Base-by-base conservation (phyloP, 2,888 invertebrate species). In the Candidula unifasciata region DNA sequence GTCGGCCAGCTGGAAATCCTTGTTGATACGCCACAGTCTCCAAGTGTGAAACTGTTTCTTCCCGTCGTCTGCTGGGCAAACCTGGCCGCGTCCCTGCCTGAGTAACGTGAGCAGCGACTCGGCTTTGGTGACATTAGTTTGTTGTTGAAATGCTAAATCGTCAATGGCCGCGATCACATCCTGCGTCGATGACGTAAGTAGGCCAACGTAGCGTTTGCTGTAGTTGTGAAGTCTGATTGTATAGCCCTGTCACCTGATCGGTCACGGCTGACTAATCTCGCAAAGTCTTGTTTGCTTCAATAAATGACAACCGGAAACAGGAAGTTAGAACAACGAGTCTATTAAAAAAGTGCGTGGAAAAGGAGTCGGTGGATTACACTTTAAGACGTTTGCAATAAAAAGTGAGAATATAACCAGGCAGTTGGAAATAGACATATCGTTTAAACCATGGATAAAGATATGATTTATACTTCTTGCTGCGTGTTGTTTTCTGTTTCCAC, bases 281-380 rank as follows among this genome's bases (percentile, higher is more conserved):
- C 71, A 24, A 37, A 6, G 3, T 21, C 24, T 24, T 71, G 71
- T 24, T 71, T 37, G 71, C 37, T 35, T 71, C 24, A 37, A 37
- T 35, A 71, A 71, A 71, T 71, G 71, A 24, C 24, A 71, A 24
- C 71, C 71, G 71, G 71, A 71, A 71, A 71, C 71, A 37, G 71
- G 71, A 71, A 71, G 71, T 37, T 35, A 21, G 37, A 71, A 37
- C 71, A 71, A 71, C 71, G 24, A 37, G 37, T 33, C 71, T 71
- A 71, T 71, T 37, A 37, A 16, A 24, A 35, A 71, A 21, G 21
- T 35, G 35, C 35, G 37, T 33, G 33, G 69, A 24, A 35, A 24
- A 16, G 69, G 33, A 3, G 33, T 69, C 6, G 33, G 1, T 71
- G 18, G 16, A 68, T 8, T 16, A n/a, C 3, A 30, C 30, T 5